A percentile compares a stretch with the other conserved stretches of the same genome.
phyloP scores from a whole-genome alignment of 2,888 invertebrate species.

The Lepidochrysops patricia region DNA sequence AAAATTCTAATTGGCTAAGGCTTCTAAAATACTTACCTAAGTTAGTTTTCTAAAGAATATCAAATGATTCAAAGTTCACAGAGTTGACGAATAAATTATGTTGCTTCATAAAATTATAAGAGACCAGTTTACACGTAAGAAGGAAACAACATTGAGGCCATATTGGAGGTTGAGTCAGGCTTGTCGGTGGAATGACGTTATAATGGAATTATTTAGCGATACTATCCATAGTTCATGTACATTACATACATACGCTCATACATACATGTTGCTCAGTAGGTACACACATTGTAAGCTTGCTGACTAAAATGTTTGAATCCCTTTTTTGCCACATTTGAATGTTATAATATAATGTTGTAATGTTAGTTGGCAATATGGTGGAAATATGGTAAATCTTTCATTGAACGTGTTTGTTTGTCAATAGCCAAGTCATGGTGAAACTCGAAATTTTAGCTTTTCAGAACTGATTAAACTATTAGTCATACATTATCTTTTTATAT shows the following conservation, averaged over 20 bases:
- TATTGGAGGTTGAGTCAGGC: not conserved
- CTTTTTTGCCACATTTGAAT: no score
- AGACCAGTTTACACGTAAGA: not conserved
- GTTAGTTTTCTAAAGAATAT: no score
- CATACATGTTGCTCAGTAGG: not conserved
- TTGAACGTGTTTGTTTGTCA: not conserved
- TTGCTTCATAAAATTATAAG: not conserved
- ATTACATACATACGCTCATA: not conserved
- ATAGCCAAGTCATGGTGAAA: not conserved
- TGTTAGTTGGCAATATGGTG: not conserved
- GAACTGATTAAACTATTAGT: not conserved
- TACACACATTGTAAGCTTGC: no score
- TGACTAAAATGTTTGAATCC: no score
- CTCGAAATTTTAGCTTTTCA: not conserved
- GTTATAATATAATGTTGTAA: no score
- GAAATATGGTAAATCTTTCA: no score
- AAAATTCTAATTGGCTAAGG: no score
- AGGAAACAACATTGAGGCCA: not conserved
- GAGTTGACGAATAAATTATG: not conserved
- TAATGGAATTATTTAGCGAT: not conserved
- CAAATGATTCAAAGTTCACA: not conserved
- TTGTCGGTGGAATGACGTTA: not conserved
- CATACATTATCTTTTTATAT: not conserved
- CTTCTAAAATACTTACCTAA: no score
- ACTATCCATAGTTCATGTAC: no score